These are phyloP conservation scores for Oithona nana DNA, from an alignment of 2,888 invertebrate genomes.

Conservation along the genomic window DNA sequence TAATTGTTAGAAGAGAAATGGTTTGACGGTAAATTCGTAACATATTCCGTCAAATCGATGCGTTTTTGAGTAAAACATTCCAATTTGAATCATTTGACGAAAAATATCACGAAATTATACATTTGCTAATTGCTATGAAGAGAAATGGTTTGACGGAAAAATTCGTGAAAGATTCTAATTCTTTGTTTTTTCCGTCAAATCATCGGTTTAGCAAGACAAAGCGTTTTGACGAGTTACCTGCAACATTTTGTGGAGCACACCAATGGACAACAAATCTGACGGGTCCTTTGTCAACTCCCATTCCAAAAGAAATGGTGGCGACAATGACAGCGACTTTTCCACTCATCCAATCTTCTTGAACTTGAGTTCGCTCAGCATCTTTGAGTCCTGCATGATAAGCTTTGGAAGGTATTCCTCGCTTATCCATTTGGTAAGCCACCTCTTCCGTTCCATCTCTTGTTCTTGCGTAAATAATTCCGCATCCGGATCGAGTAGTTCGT, in stretches of 20 bases:
- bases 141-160: too few relatives aligned
- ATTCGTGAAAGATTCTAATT: too few relatives aligned
- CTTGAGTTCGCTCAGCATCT: constrained; percentile 42
- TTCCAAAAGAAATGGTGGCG: constrained; percentile 95
- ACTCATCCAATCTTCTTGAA: constrained; percentile 78
- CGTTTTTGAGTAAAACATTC: too few relatives aligned
- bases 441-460: constrained; percentile 76
- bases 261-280: constrained; percentile 93
- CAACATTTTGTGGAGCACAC: constrained; percentile 83
- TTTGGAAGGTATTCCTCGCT: constrained; percentile 49
- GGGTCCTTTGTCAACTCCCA: constrained; percentile 93
- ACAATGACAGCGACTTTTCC: constrained; percentile 75
- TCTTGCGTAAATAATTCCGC: constrained; percentile 86
- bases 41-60: too few relatives aligned
- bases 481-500: constrained; percentile 31
- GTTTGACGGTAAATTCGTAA: too few relatives aligned
- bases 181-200: too few relatives aligned
- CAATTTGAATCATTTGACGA: too few relatives aligned
- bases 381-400: constrained; percentile 70
- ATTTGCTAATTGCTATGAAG: too few relatives aligned
- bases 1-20: too few relatives aligned
- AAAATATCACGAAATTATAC: too few relatives aligned
- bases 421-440: constrained; percentile 52
- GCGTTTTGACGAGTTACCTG: too few relatives aligned
- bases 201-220: constrained; percentile 70